Conservation (phyloP, 2,888 invertebrate species). For the Tipula lateralis region DNA sequence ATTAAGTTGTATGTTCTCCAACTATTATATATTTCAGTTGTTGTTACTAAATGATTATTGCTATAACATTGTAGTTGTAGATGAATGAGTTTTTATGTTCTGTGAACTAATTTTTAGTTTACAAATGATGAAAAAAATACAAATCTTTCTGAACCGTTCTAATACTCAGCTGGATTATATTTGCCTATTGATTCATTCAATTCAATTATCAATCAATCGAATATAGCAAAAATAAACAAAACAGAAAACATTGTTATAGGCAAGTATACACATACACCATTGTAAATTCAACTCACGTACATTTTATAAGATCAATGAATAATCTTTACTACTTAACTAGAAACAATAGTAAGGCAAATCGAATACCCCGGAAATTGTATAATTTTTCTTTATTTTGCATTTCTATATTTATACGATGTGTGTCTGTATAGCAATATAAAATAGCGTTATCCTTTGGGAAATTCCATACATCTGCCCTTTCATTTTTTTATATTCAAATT, state of each 20-base stretch:
- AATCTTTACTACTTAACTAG: not conserved
- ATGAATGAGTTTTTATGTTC: too few relatives aligned
- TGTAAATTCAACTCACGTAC: not conserved
- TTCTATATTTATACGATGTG: not conserved
- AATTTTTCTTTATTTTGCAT: not conserved
- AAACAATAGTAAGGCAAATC: conserved; percentile 5
- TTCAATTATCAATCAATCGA: not conserved
- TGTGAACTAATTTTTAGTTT: too few relatives aligned
- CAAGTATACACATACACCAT: not conserved
- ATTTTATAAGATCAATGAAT: not conserved
- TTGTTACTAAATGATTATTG: too few relatives aligned
- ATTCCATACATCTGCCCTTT: not conserved
- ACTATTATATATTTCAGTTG: too few relatives aligned
- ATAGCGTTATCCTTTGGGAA: not conserved
- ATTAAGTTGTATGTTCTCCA: too few relatives aligned
- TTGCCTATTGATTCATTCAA: not conserved
- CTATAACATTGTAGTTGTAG: too few relatives aligned
- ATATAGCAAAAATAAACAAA: not conserved
- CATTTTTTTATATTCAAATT: not conserved
- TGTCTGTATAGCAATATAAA: not conserved
- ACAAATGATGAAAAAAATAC: too few relatives aligned
- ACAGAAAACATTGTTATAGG: not conserved
- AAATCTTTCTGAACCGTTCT: too few relatives aligned
- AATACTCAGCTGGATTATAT: too few relatives aligned
- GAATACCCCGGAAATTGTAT: not conserved